These are phyloP conservation scores for Rhizoglyphus robini DNA, from an alignment of 1,140 invertebrate genomes.

Conservation along the genomic window DNA sequence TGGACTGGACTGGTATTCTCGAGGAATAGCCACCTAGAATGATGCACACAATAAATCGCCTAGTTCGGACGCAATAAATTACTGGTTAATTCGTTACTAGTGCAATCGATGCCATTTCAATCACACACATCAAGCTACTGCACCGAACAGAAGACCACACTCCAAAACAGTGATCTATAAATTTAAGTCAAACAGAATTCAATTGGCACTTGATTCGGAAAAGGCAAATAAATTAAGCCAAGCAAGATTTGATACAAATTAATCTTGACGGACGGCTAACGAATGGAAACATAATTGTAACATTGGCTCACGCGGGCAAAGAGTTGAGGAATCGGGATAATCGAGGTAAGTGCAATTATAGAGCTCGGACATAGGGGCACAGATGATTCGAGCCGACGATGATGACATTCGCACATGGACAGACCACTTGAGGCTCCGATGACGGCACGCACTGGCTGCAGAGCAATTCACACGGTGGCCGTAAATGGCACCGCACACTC, in stretches of 20 bases:
- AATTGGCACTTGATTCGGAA: not conserved
- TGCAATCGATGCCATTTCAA: slow-evolving; percentile 9
- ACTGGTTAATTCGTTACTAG: not conserved
- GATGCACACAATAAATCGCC: not conserved
- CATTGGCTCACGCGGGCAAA: not conserved
- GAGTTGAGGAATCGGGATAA: too few species aligned
- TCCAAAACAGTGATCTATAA: too few species aligned
- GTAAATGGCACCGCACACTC: not conserved
- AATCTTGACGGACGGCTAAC: not conserved
- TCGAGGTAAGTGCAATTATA: too few species aligned
- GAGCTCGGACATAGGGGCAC: too few species aligned
- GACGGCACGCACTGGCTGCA: not conserved
- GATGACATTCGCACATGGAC: too few species aligned
- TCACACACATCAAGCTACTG: not conserved
- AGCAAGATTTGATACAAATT: not conserved
- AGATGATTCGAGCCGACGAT: too few species aligned
- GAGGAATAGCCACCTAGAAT: not conserved
- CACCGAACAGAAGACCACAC: not conserved
- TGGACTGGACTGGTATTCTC: not conserved
- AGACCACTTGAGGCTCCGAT: not conserved
- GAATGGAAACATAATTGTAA: not conserved
- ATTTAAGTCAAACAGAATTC: too few species aligned
- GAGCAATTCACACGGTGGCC: not conserved
- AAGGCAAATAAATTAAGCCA: slow-evolving; percentile 3
- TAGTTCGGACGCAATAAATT: not conserved